phyloP scores from a whole-genome alignment of 2,113 vertebrate species.

The Neolamprologus variostigma region DNA sequence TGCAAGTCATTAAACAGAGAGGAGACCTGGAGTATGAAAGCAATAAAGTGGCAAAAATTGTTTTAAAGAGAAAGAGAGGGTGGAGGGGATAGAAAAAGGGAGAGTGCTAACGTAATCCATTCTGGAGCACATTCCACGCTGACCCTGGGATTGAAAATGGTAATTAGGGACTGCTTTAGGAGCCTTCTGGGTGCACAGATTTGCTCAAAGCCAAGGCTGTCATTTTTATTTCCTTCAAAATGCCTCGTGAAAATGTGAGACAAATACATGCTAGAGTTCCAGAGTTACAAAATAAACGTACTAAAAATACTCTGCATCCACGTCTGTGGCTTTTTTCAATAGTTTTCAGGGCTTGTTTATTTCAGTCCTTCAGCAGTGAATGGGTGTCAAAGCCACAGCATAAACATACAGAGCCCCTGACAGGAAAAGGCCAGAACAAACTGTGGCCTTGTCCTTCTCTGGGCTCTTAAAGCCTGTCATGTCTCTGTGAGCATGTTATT shows the following conservation, averaged over 20 bases:
- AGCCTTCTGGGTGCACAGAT: slow-evolving; percentile 22
- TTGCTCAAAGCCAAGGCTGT: slow-evolving; percentile 20
- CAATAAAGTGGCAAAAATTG: slow-evolving; percentile 16
- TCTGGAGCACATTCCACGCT: slow-evolving; percentile 63
- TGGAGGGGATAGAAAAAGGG: neutral
- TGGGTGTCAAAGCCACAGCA: slow-evolving; percentile 52
- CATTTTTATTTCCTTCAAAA: slow-evolving; percentile 49
- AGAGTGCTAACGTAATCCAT: slow-evolving; percentile 55
- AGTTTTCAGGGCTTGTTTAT: slow-evolving; percentile 58
- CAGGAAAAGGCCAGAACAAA: slow-evolving; percentile 56
- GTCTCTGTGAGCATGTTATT: slow-evolving; percentile 34
- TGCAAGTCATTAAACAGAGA: slow-evolving; percentile 58
- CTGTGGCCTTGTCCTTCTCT: slow-evolving; percentile 43
- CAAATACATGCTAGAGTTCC: slow-evolving; percentile 58
- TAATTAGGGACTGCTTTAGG: slow-evolving; percentile 66
- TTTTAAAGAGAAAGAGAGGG: neutral
- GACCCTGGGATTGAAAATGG: slow-evolving; percentile 56
- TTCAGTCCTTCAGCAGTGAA: slow-evolving; percentile 38
- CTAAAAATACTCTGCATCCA: slow-evolving; percentile 45
- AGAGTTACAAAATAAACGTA: slow-evolving; percentile 49
- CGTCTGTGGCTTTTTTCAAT: slow-evolving; percentile 7
- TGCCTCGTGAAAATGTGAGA: slow-evolving; percentile 38
- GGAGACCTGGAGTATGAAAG: slow-evolving; percentile 19
- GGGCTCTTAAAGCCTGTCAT: slow-evolving; percentile 24
- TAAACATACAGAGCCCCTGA: slow-evolving; percentile 38